These are phyloP conservation scores for Notarius lentiginosus DNA, from an alignment of 2,113 vertebrate genomes.

Conservation along the genomic window DNA sequence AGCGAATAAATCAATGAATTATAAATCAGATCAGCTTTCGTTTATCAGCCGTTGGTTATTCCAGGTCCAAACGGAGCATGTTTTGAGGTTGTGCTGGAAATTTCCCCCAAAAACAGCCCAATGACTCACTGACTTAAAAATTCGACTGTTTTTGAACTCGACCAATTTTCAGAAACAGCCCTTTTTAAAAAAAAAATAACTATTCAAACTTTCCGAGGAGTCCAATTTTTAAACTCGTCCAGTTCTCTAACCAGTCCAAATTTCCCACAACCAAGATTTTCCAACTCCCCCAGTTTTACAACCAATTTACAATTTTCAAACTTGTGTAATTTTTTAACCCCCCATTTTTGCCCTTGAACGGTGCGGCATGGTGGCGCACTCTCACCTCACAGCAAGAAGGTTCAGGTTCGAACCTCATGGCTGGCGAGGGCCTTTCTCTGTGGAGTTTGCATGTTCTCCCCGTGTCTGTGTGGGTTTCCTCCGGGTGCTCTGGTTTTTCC, in stretches of 20 bases:
- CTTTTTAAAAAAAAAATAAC: background rate
- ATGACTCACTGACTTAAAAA: background rate
- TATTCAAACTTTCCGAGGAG: background rate
- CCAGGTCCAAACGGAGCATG: background rate
- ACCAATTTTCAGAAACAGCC: background rate
- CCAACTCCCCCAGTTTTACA: too few species aligned
- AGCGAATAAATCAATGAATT: background rate
- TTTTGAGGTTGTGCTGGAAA: background rate
- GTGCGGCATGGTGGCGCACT: too few species aligned
- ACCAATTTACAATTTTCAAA: too few species aligned
- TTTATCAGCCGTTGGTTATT: background rate
- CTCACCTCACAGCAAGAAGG: too few species aligned
- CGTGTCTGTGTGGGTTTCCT: too few species aligned
- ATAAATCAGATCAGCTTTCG: too few species aligned
- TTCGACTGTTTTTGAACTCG: background rate
- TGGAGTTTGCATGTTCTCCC: too few species aligned
- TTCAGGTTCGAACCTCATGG: too few species aligned
- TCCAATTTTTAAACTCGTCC: background rate
- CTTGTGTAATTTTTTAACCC: too few species aligned
- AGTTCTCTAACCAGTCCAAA: background rate
- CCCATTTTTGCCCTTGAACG: too few species aligned
- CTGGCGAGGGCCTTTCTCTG: too few species aligned
- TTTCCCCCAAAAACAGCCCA: background rate
- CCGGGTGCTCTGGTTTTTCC: too few species aligned
- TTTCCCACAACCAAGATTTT: background rate